Percentiles rank a stretch among this genome's conserved stretches.
These are phyloP conservation scores for Lepidonotus clava DNA, from an alignment of 2,888 invertebrate species.

Conservation along the genomic window DNA sequence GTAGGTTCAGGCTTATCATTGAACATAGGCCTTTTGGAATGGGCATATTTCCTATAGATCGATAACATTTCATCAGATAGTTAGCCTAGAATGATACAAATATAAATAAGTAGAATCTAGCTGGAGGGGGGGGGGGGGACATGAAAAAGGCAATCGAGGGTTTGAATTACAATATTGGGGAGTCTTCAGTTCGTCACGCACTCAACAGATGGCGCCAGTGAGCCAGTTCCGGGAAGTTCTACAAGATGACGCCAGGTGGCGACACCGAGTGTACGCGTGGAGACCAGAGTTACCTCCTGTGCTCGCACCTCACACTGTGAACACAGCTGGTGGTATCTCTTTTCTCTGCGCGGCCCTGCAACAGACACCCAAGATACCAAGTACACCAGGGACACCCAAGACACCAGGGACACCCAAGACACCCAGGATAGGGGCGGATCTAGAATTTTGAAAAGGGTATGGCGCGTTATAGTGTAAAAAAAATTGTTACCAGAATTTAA, in stretches of 20 bases:
- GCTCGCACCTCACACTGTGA: constrained; percentile 82
- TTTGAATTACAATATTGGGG: too few species aligned
- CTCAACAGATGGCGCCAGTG: background rate
- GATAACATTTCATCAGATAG: too few species aligned
- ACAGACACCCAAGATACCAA: background rate
- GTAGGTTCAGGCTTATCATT: too few species aligned
- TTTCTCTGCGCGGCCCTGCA: constrained; percentile 61
- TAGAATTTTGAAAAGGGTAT: too few species aligned
- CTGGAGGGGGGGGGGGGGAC: background rate
- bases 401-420: background rate
- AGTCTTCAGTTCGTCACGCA: background rate
- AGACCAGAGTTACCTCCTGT: constrained; percentile 67
- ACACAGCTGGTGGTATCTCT: constrained; percentile 81
- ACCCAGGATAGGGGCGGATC: too few species aligned
- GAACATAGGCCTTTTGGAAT: too few species aligned
- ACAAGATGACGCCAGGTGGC: background rate
- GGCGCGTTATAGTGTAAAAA: too few species aligned
- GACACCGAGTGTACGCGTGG: background rate
- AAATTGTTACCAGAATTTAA: too few species aligned
- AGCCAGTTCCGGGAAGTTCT: too few species aligned
- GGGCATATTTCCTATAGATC: too few species aligned
- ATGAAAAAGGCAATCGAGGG: background rate
- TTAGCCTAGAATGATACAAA: background rate
- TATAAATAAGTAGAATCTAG: background rate
- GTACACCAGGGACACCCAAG: background rate